Conservation (phyloP, 2,888 invertebrate genomes). For the Barypeithes pellucidus region DNA sequence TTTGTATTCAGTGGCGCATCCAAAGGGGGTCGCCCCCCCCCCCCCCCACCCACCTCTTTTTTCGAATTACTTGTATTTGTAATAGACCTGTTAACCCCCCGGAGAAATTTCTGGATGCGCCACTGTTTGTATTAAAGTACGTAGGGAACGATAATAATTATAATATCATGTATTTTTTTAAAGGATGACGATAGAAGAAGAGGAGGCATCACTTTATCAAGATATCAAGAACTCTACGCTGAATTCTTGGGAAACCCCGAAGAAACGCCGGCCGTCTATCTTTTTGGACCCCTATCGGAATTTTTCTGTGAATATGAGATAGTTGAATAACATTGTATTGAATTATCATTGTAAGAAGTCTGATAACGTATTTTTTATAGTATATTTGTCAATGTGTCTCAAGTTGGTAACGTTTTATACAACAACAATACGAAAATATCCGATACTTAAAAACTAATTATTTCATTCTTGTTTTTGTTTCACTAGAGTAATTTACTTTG, state of each 20-base stretch:
- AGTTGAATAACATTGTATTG: conserved; percentile 36
- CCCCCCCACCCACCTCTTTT: too few relatives aligned
- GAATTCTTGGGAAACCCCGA: conserved; percentile 86
- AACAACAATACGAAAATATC: background rate
- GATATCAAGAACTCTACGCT: conserved; percentile 89
- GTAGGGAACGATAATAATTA: too few relatives aligned
- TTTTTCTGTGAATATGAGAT: conserved; percentile 63
- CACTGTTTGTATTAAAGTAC: too few relatives aligned
- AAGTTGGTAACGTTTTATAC: conserved; percentile 8
- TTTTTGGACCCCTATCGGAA: conserved; percentile 84
- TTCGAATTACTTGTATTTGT: too few relatives aligned
- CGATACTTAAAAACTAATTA: background rate
- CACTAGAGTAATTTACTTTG: conserved; percentile 5
- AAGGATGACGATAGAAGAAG: conserved; percentile 88
- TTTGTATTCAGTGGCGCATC: too few relatives aligned
- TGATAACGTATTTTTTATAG: conserved; percentile 23
- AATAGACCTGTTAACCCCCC: too few relatives aligned
- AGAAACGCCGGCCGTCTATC: conserved; percentile 81
- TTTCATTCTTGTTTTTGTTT: background rate
- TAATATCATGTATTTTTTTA: conserved; percentile 58
- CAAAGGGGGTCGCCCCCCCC: too few relatives aligned
- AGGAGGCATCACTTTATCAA: conserved; percentile 83
- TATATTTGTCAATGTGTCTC: background rate
- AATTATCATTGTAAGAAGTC: conserved; percentile 15
- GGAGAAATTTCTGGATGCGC: too few relatives aligned